phyloP scores from a whole-genome alignment of 2,113 vertebrate genomes.

The Patagioenas fasciata region DNA sequence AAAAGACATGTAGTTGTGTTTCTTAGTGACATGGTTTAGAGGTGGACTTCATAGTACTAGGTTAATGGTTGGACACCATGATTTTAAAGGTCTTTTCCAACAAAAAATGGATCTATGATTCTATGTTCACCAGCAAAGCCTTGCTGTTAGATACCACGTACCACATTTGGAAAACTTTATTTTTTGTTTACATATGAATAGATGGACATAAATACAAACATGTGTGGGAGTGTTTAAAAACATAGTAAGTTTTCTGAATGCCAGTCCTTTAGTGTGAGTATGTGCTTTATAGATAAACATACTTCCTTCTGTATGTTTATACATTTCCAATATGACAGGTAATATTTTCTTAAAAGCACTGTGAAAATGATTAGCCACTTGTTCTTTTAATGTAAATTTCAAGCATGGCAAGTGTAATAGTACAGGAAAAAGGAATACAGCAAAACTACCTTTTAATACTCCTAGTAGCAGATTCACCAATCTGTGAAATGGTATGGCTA shows the following conservation, averaged over 20 bases:
- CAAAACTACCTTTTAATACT: not conserved
- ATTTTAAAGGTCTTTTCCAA: too few species aligned
- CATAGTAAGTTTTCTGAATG: not conserved
- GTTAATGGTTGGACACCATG: too few species aligned
- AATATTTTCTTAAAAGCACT: not conserved
- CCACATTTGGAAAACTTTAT: not conserved
- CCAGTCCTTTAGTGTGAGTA: not conserved
- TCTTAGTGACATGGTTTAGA: too few species aligned
- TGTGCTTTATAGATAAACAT: not conserved
- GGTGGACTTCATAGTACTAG: too few species aligned
- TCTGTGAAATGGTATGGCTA: not conserved
- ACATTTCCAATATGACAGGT: not conserved
- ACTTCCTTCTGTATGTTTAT: not conserved
- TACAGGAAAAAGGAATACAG: not conserved
- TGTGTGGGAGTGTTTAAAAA: not conserved
- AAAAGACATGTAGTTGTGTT: too few species aligned
- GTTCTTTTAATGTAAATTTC: conserved; percentile 11
- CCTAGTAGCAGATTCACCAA: not conserved
- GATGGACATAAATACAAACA: not conserved
- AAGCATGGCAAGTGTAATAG: not conserved
- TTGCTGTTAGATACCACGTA: not conserved
- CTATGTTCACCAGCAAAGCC: not conserved
- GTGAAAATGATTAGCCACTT: not conserved
- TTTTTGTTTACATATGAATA: not conserved
- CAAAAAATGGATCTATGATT: not conserved